These are phyloP conservation scores for Polyommatus iphigenia DNA, from an alignment of 2,888 invertebrate species.

Conservation along the genomic window DNA sequence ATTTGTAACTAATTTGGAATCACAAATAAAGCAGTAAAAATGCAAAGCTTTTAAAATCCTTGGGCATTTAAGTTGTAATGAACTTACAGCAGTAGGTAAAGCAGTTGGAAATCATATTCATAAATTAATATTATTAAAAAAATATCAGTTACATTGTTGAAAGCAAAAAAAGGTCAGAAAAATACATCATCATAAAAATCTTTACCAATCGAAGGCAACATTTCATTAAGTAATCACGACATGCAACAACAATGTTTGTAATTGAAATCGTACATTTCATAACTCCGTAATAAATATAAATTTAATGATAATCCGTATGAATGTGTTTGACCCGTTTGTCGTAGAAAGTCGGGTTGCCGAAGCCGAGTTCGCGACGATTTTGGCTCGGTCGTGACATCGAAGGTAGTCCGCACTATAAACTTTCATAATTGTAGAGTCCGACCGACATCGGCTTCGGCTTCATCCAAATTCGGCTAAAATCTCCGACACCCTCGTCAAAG, in stretches of 20 bases:
- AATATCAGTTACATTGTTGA: not conserved
- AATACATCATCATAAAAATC: not conserved
- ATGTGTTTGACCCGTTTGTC: constrained; percentile 37
- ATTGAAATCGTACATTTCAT: constrained; percentile 27
- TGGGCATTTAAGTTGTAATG: not conserved
- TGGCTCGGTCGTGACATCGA: constrained; percentile 53
- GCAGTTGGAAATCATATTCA: too few species aligned
- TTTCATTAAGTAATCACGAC: constrained; percentile 1
- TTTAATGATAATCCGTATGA: constrained; percentile 32
- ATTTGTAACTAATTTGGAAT: constrained; percentile 7
- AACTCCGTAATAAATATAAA: constrained; percentile 25
- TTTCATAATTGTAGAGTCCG: constrained; percentile 40
- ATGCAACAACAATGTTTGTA: not conserved
- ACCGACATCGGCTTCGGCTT: not conserved
- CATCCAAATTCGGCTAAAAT: not conserved
- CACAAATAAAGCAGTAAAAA: not conserved
- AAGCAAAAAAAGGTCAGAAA: not conserved
- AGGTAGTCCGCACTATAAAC: constrained; percentile 57
- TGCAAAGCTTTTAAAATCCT: not conserved
- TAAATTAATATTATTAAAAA: too few species aligned
- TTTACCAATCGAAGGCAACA: not conserved
- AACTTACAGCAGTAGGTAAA: not conserved
- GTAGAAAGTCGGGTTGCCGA: constrained; percentile 37
- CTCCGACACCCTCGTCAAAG: not conserved
- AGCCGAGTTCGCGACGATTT: constrained; percentile 50